phyloP scores from a whole-genome alignment of 2,888 invertebrate species.

The Drosophila paranaensis region DNA sequence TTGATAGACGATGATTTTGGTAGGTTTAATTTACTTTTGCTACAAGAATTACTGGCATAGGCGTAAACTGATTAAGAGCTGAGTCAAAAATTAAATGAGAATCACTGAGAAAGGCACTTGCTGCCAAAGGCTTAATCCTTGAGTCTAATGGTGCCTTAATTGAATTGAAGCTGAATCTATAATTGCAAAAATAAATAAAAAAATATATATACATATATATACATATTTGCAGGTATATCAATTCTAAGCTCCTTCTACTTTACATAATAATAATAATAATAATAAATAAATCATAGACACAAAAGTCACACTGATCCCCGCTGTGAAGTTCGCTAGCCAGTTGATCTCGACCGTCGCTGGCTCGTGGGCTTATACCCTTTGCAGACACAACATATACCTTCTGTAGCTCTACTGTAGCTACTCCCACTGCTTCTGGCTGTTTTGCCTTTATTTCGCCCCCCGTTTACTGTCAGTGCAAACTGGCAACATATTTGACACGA shows the following conservation, averaged over 20 bases:
- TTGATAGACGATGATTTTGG: neutral
- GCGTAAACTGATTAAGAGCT: neutral
- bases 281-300: neutral
- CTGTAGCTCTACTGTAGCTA: neutral
- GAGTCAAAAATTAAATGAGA: neutral
- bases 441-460: constrained; percentile 24
- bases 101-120: neutral
- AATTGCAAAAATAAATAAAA: too few relatives aligned
- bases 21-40: neutral
- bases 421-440: constrained; percentile 12
- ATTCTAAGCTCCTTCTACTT: too few relatives aligned
- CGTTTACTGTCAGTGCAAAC: constrained; percentile 48
- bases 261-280: neutral
- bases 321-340: neutral
- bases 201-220: too few relatives aligned
- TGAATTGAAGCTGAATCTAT: too few relatives aligned
- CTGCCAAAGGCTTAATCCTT: too few relatives aligned
- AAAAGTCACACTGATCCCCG: neutral
- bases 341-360: neutral
- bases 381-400: neutral
- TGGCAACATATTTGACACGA: constrained; percentile 67
- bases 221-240: neutral
- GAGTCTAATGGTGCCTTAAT: too few relatives aligned
- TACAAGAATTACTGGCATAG: neutral
- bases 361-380: too few relatives aligned